A percentile compares a stretch with the other conserved stretches of the same genome.
These are phyloP conservation scores for Pristionchus entomophagus DNA, from an alignment of 2,888 invertebrate species.

Conservation along the genomic window DNA sequence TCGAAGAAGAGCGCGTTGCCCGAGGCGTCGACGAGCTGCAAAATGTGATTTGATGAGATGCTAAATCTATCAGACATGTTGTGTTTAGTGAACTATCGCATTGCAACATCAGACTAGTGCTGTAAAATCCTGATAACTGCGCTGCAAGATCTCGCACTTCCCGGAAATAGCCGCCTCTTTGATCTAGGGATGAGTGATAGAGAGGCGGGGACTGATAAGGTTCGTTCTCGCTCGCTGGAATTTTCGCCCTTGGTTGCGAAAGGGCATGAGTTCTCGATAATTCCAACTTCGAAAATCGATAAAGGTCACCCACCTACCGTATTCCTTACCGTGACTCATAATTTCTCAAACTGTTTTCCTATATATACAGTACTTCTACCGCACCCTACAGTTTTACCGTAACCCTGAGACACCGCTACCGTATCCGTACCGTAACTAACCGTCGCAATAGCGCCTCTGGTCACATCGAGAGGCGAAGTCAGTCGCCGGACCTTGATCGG, in stretches of 20 bases:
- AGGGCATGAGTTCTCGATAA: neutral
- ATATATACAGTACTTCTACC: neutral
- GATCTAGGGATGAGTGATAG: neutral
- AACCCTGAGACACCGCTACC: too few relatives aligned
- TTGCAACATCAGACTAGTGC: neutral
- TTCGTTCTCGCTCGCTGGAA: neutral
- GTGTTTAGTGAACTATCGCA: neutral
- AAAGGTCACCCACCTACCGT: neutral
- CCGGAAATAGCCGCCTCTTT: neutral
- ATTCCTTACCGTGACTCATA: too few relatives aligned
- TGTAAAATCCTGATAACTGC: neutral
- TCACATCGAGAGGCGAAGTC: slow-evolving; percentile 13
- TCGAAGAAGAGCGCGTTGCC: slow-evolving; percentile 47
- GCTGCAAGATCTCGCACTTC: neutral
- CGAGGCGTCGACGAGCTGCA: slow-evolving; percentile 32
- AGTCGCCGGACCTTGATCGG: slow-evolving; percentile 5
- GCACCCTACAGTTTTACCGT: neutral
- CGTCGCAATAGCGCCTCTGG: neutral
- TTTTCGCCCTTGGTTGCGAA: slow-evolving; percentile 3
- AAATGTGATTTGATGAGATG: neutral
- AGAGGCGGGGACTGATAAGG: neutral
- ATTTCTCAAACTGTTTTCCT: too few relatives aligned
- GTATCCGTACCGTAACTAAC: neutral
- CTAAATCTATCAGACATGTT: neutral
- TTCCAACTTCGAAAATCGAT: neutral